Evolutionary conservation across 2,888 invertebrate species (phyloP).

Genomic region (Melangyna quadrimaculata): DNA sequence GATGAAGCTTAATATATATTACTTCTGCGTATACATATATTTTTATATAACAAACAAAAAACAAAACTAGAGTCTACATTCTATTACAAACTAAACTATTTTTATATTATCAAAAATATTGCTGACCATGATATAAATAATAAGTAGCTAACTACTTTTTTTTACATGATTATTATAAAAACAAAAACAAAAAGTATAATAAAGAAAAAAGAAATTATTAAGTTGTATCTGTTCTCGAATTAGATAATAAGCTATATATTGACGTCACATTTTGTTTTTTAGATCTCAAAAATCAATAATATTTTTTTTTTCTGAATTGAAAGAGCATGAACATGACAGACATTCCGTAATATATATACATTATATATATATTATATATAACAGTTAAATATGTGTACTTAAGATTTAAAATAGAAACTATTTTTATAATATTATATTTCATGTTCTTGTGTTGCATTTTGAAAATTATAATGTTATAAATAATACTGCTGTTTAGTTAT

Average conservation of each 20-base stretch:
- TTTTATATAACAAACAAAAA: slow-evolving; percentile 63
- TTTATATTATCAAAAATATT: slow-evolving; percentile 66
- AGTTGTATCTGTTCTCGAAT: slow-evolving; percentile 43
- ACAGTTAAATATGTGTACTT: slow-evolving; percentile 53
- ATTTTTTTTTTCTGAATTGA: slow-evolving; percentile 39
- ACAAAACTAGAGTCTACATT: slow-evolving; percentile 59
- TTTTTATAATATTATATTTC: slow-evolving; percentile 43
- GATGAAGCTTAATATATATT: slow-evolving; percentile 63
- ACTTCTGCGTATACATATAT: slow-evolving; percentile 67
- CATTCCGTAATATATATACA: slow-evolving; percentile 60
- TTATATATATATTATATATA: slow-evolving; percentile 26
- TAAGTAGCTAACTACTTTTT: slow-evolving; percentile 55
- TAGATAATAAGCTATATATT: slow-evolving; percentile 51
- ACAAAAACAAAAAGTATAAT: slow-evolving; percentile 13
- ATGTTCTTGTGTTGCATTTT: slow-evolving; percentile 37
- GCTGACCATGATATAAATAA: slow-evolving; percentile 43
- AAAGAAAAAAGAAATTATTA: slow-evolving; percentile 21
- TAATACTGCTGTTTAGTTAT: slow-evolving; percentile 30
- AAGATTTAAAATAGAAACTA: slow-evolving; percentile 19
- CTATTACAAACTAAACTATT: slow-evolving; percentile 69
- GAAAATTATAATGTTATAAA: slow-evolving; percentile 17
- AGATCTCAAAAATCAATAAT: slow-evolving; percentile 55
- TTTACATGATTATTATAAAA: slow-evolving; percentile 43
- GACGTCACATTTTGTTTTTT: slow-evolving; percentile 64
- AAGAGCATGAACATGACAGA: slow-evolving; percentile 67